These are phyloP conservation scores for Aporophyla nigra DNA, from an alignment of 2,888 invertebrate genomes.

Conservation along the genomic window DNA sequence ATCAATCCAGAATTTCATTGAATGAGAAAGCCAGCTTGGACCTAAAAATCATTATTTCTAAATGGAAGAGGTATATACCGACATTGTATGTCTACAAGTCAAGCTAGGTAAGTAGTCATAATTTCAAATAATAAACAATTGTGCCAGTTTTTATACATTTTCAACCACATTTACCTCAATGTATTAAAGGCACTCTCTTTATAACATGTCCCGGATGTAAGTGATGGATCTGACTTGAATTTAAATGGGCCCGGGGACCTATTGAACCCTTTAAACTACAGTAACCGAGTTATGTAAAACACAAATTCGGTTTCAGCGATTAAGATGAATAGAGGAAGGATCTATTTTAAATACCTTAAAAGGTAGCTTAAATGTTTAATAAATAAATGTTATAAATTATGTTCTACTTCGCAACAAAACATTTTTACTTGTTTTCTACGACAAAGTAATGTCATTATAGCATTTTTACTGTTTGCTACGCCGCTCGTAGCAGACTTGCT, in stretches of 20 bases:
- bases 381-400: neutral
- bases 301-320: neutral
- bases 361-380: constrained; percentile 3
- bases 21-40: neutral
- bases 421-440: constrained; percentile 19
- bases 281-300: neutral
- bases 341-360: neutral
- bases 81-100: neutral
- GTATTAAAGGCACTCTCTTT: neutral
- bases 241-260: constrained; percentile 8
- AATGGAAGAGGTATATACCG: neutral
- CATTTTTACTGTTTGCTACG: constrained; percentile 51
- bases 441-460: constrained; percentile 8
- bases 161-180: constrained; percentile 3
- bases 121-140: neutral
- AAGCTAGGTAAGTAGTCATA: neutral
- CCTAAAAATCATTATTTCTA: neutral
- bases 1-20: neutral
- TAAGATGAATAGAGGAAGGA: no score
- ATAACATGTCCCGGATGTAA: constrained; percentile 16
- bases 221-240: constrained; percentile 16
- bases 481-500: constrained; percentile 41
- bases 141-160: constrained; percentile 11
- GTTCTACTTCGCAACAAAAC: constrained; percentile 15
- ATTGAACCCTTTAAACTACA: constrained; percentile 18